Evolutionary conservation across 64 coral and sea anemone species (phyloP).

Genomic region (Hydrozoanthus tunicans): DNA sequence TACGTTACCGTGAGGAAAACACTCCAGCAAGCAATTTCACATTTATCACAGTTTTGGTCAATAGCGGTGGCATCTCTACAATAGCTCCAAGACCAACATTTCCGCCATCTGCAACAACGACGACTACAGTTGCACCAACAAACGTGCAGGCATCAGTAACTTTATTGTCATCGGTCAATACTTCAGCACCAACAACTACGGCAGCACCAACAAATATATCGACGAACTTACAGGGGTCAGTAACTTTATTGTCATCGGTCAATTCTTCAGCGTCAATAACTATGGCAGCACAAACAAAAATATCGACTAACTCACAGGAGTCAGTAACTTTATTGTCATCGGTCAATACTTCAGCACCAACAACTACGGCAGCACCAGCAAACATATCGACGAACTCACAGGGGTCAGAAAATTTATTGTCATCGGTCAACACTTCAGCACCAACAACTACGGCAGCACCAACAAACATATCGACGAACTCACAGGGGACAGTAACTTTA

Average conservation of each 20-base stretch:
- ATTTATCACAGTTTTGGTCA: not conserved
- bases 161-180: not conserved
- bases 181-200: not conserved
- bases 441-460: not conserved
- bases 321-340: not conserved
- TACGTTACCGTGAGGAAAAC: slow-evolving; percentile 18
- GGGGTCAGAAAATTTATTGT: not conserved
- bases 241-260: not conserved
- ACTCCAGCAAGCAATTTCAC: slow-evolving; percentile 8
- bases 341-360: not conserved
- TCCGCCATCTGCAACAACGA: not conserved
- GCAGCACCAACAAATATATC: not conserved
- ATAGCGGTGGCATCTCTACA: not conserved
- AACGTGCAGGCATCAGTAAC: too few relatives aligned
- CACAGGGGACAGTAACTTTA: not conserved
- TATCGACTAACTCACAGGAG: not conserved
- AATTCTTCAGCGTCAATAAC: not conserved
- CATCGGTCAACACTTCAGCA: not conserved
- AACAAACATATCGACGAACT: not conserved
- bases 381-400: not conserved
- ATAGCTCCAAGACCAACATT: not conserved
- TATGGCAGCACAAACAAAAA: not conserved
- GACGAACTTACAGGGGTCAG: not conserved
- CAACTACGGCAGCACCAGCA: not conserved
- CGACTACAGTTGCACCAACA: not conserved